These are phyloP conservation scores for Rhinichthys osculus DNA, from an alignment of 2,797 vertebrate genomes.

Conservation along the genomic window DNA sequence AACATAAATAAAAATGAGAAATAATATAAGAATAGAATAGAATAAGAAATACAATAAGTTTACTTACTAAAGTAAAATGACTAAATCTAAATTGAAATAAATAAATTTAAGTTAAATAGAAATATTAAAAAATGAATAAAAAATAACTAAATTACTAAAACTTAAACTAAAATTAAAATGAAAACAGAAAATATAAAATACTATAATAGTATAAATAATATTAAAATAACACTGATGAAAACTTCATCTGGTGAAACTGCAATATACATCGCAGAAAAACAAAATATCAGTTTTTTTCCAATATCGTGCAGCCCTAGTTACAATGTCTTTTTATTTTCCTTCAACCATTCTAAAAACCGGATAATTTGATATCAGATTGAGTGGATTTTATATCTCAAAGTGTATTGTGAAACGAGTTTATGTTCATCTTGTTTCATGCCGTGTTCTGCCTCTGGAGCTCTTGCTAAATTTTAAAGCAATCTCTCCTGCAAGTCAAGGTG, in stretches of 20 bases:
- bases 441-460: slow-evolving; percentile 6
- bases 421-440: background rate
- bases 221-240: too few relatives aligned
- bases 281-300: background rate
- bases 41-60: background rate
- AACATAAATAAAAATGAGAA: background rate
- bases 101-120: background rate
- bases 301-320: background rate
- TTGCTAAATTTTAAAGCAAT: slow-evolving; percentile 7
- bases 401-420: background rate
- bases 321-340: background rate
- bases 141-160: background rate
- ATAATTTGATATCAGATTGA: background rate
- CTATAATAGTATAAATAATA: too few relatives aligned
- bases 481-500: slow-evolving; percentile 37
- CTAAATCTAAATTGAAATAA: background rate
- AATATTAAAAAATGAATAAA: background rate
- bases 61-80: background rate
- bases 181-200: background rate
- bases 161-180: too few relatives aligned
- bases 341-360: too few relatives aligned
- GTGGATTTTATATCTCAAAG: background rate
- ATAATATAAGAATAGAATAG: background rate
- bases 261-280: too few relatives aligned
- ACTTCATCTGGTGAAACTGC: background rate